Conservation (phyloP, 2,113 vertebrate genomes). For the Lycaon pictus region DNA sequence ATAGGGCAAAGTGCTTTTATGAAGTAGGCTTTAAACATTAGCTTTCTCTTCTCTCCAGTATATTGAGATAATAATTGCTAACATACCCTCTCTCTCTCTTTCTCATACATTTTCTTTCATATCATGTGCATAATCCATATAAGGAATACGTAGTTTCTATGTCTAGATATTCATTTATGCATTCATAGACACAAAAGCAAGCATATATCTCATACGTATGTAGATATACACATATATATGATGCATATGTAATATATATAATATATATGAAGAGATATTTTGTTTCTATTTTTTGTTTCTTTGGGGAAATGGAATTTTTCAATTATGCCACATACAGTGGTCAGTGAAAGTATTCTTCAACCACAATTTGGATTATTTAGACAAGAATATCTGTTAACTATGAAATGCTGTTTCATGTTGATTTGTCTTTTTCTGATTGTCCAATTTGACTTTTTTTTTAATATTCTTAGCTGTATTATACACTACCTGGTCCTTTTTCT, state of each 20-base stretch:
- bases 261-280: not conserved
- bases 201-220: not conserved
- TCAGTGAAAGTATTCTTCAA: not conserved
- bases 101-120: not conserved
- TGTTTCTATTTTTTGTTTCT: not conserved
- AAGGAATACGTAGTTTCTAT: not conserved
- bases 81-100: not conserved
- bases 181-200: not conserved
- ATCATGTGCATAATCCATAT: not conserved
- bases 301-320: not conserved
- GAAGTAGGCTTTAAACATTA: slow-evolving; percentile 77
- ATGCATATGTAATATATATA: not conserved
- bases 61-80: slow-evolving; percentile 44
- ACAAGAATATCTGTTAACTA: not conserved
- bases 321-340: not conserved
- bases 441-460: not conserved
- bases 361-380: not conserved
- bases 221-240: not conserved
- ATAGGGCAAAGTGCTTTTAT: slow-evolving; percentile 76
- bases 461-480: not conserved
- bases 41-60: slow-evolving; percentile 46
- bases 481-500: not conserved
- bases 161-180: not conserved
- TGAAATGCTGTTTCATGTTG: not conserved
- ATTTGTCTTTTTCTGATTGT: not conserved